A percentile compares a stretch with the other conserved stretches of the same genome.
phyloP scores from a whole-genome alignment of 2,797 vertebrate genomes.

The Acanthurus lineatus region DNA sequence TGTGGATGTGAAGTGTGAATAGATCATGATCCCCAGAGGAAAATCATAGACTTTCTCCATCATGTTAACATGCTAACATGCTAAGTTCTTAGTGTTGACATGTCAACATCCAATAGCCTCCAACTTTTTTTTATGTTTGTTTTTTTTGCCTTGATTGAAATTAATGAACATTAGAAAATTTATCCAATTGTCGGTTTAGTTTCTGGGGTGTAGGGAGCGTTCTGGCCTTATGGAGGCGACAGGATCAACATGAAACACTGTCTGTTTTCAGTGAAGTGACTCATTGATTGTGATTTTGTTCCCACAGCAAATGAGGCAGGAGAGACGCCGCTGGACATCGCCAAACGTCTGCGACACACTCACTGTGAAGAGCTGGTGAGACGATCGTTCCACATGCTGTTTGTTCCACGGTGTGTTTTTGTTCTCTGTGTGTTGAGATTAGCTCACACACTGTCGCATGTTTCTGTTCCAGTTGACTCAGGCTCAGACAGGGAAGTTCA shows the following conservation, averaged over 20 bases:
- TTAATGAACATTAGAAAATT: background rate
- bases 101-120: too few species aligned
- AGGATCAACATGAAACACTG: background rate
- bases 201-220: background rate
- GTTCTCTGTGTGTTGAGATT: background rate
- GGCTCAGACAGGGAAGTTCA: slow-evolving; percentile 94
- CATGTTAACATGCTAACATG: too few species aligned
- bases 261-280: background rate
- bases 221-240: background rate
- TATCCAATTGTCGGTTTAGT: background rate
- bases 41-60: too few species aligned
- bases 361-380: slow-evolving; percentile 95
- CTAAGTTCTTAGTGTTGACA: too few species aligned
- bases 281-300: slow-evolving; percentile 4
- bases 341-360: slow-evolving; percentile 89
- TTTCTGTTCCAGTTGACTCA: slow-evolving; percentile 88
- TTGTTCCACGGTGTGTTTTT: background rate
- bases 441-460: background rate
- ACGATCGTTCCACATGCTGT: too few species aligned
- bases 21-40: too few species aligned
- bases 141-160: background rate
- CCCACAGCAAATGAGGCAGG: slow-evolving; percentile 92
- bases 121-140: too few species aligned
- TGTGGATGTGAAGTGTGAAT: too few species aligned
- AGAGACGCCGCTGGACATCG: slow-evolving; percentile 93